Base-by-base conservation (phyloP, 1,140 invertebrate species). In the Hyphantria cunea region DNA sequence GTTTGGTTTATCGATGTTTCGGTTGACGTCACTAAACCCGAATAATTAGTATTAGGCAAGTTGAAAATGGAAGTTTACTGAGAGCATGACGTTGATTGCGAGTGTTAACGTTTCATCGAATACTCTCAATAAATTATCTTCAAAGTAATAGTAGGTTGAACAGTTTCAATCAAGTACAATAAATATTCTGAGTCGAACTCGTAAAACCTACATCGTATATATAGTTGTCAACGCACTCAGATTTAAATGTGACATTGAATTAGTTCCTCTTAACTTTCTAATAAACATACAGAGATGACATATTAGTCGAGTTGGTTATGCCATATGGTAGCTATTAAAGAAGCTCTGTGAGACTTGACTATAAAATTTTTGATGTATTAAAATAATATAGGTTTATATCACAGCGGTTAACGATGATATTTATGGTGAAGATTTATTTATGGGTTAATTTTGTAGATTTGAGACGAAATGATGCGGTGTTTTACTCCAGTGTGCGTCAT, bases 151-250 rank as follows among this genome's bases (percentile, higher is more conserved):
- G 59, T 70, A 66, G 59, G 66, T 37, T 34, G 58, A 54, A 49
- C 53, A 37, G 50, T 64, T 51, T 34, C 41, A 55, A 66, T 66
- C 56, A 41, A 82, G 72, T 25, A 70, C 61, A 78, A 86, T 86
- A 86, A 88, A 88, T 84, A 66, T 51, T 54, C 65, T 80, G 74
- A 73, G 66, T 56, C 50, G 63, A 76, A 70, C 74, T 80, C 83
- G 66, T 88, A 88, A 86, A 86, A 84, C 80, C 53, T 62, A 64
- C 60, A 72, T 62, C 69, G 69, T 81, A 81, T 78, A 25, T 25
- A 72, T 76, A 78, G 72, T 78, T 86, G 82, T 88, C 78, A 77
- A 59, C 66, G 66, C 68, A 49, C 71, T 74, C 62, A 59, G 59
- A 64, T 64, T 80, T 78, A 25, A 78, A 82, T 74, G 72, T 74